Evolutionary conservation across 2,888 invertebrate genomes (phyloP), one percentile per base, ranked within the genome.

Genomic region (Idaea aversata): DNA sequence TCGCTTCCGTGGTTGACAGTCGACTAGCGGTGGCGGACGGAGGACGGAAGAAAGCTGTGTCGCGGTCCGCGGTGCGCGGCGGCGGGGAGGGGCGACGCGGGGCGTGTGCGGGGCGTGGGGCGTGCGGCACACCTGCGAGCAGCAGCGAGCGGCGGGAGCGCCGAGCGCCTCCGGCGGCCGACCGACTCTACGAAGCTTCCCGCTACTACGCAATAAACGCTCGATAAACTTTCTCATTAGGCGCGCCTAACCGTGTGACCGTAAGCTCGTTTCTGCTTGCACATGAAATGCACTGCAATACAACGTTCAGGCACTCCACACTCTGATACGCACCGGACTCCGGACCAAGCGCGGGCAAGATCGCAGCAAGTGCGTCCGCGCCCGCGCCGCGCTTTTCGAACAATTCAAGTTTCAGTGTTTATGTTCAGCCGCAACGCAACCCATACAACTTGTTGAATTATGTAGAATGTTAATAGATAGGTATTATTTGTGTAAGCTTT

Each of bases 201-300:
- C 90, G 90, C 91, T 87, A 86, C 90, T 90, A 91, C 91, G 92
- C 91, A 93, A 91, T 92, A 93, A 91, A 90, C 92, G 92, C 91
- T 93, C 91, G 90, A 93, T 93, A 93, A 91, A 92, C 91, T 92
- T 92, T 92, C 91, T 91, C 91, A 92, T 91, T 91, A 91, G 91
- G 89, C 90, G 89, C 89, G 90, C 88, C 90, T 91, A 89, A 90
- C 90, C 88, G 91, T 91, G 90, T 87, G 91, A 91, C 90, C 87
- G 88, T 88, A 91, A 92, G 91, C 90, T 91, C 87, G 87, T 87
- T 87, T 86, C 85, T 88, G 85, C 86, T 85, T 84, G 84, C 83
- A 87, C 84, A 84, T 86, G 87, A 85, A 86, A 84, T 83, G 86
- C 86, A 86, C 83, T 84, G 85, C 85, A 86, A 85, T 84, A 85